A percentile compares a stretch with the other conserved stretches of the same genome.
phyloP scores from a whole-genome alignment of 2,113 vertebrate species.

The Rhinoderma darwinii region DNA sequence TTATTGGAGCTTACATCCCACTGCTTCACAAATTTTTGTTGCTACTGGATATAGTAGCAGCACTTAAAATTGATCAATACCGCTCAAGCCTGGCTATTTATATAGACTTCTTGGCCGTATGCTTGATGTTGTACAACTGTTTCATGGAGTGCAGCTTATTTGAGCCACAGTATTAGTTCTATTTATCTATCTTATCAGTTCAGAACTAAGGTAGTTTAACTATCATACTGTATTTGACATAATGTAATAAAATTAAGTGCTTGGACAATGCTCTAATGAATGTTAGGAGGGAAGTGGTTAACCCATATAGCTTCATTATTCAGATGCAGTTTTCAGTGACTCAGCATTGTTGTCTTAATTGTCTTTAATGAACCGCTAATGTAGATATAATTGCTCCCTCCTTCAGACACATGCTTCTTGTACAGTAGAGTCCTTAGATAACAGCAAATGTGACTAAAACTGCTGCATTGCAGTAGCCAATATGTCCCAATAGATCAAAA shows the following conservation, averaged over 20 bases:
- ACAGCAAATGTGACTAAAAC: slow-evolving; percentile 33
- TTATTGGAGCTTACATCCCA: neutral
- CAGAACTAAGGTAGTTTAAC: neutral
- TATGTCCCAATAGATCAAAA: slow-evolving; percentile 38
- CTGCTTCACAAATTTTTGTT: neutral
- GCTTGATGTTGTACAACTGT: neutral
- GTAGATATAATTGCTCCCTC: slow-evolving; percentile 56
- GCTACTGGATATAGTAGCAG: neutral
- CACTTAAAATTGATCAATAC: neutral
- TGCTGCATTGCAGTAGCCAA: slow-evolving; percentile 50
- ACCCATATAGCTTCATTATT: slow-evolving; percentile 46
- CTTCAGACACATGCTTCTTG: slow-evolving; percentile 47
- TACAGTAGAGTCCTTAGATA: slow-evolving; percentile 34
- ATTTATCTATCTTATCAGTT: neutral
- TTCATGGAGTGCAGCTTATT: neutral
- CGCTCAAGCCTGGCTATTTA: neutral
- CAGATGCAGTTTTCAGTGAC: slow-evolving; percentile 38
- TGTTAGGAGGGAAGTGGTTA: slow-evolving; percentile 44
- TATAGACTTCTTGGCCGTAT: neutral
- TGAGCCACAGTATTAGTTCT: neutral
- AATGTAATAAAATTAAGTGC: slow-evolving; percentile 27
- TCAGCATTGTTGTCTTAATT: slow-evolving; percentile 58
- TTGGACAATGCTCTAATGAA: neutral
- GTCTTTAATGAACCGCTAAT: slow-evolving; percentile 57
- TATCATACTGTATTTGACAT: neutral